Evolutionary conservation across 2,113 vertebrate genomes (phyloP), one percentile per base, ranked within the genome.

Genomic region (Nothocercus julius): DNA sequence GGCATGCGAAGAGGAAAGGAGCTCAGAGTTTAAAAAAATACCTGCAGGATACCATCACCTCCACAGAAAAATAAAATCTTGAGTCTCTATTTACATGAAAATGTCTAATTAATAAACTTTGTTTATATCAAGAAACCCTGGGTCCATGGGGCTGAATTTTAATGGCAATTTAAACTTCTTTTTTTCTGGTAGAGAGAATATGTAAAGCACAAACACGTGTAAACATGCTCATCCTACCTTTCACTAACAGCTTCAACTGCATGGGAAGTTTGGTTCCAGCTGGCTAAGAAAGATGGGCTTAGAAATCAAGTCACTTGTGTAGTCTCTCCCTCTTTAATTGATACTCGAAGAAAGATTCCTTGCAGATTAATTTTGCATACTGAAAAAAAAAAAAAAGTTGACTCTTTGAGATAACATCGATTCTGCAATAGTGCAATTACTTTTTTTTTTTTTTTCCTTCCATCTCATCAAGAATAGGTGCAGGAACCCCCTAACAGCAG

Each of bases 311-410:
- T 7, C 53, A 28, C 22, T 85, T 40, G 16, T 69, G 42, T 18
- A 73, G 83, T 62, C 53, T 82, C 61, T 86, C 82, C 58, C 42
- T 92, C 86, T 89, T 95, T 86, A 94, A 96, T 54, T 93, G 90
- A n/a, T 67, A 74, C 1, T 61, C 84, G 90, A 92, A 84, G 92
- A 96, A 89, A 93, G 93, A 89, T 28, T n/a, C 36, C 28, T 73
- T 77, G 58, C 28, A 51, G 87, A 51, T 88, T 82, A 62, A 36
- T 76, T 91, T 68, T 79, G 68, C 45, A 45, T 19, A 69, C 3
- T 87, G 68, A 86, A 47, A 66, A 73, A 58, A 76, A 66, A 85
- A 38, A 58, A 44, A 89, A 75, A 45, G 58, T 44, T n/a, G 34
- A 28, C 83, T 77, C 91, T 64, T 73, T 85, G 64, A 74, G 24